phyloP scores from a whole-genome alignment of 2,888 invertebrate species.

The Synanthedon myopaeformis region DNA sequence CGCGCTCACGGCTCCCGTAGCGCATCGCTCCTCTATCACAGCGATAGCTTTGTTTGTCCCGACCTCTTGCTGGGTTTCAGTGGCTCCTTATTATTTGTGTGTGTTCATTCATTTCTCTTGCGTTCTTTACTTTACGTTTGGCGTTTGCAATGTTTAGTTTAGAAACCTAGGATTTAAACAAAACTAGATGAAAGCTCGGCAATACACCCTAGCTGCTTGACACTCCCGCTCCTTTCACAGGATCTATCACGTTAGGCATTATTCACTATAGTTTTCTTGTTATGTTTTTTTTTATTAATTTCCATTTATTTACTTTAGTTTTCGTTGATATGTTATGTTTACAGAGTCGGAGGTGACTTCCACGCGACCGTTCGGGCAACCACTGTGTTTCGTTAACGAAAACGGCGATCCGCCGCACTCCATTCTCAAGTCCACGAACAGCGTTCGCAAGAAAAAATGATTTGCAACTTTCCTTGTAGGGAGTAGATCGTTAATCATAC shows the following conservation, averaged over 20 bases:
- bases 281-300: conserved; percentile 15
- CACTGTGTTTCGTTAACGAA: conserved; percentile 76
- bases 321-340: conserved; percentile 52
- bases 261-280: conserved; percentile 1
- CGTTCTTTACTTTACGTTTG: conserved; percentile 38
- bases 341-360: conserved; percentile 70
- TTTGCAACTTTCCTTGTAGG: conserved; percentile 27
- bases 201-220: conserved; percentile 54
- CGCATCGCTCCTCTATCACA: conserved; percentile 52
- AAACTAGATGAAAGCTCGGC: conserved; percentile 53
- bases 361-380: conserved; percentile 83
- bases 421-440: conserved; percentile 63
- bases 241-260: conserved; percentile 15
- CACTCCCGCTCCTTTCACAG: conserved; percentile 34
- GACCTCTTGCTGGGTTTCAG: conserved; percentile 48
- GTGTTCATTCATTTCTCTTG: conserved; percentile 39
- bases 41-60: conserved; percentile 58
- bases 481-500: conserved; percentile 32
- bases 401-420: conserved; percentile 67
- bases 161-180: conserved; percentile 40
- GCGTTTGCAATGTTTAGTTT: conserved; percentile 60
- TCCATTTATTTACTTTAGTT: conserved; percentile 44
- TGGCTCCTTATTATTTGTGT: conserved; percentile 52
- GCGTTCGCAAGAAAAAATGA: conserved; percentile 67
- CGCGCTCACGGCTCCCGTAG: conserved; percentile 62